Evolutionary conservation across 2,113 vertebrate genomes (phyloP).

Genomic region (Astur gentilis): DNA sequence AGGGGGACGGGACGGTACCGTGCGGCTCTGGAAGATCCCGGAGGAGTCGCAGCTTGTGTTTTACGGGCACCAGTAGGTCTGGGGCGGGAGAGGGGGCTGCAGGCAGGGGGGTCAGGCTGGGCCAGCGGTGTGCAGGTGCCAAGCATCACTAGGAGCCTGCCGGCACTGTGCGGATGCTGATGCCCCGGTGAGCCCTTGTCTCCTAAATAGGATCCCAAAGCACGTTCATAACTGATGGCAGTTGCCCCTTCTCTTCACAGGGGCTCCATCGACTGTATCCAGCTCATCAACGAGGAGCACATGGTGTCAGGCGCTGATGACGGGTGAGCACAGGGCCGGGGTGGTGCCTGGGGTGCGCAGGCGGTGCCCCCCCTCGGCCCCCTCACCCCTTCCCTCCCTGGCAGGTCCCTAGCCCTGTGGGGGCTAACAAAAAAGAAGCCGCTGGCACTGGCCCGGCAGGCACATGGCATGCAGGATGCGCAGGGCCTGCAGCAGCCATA

Average conservation of each 20-base stretch:
- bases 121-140: too few relatives aligned
- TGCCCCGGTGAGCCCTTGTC: rapidly evolving
- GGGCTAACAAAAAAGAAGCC: too few relatives aligned
- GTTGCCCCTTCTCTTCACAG: conserved; percentile 53
- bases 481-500: neutral
- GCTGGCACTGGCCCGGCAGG: too few relatives aligned
- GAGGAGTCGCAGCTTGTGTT: conserved; percentile 97
- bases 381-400: neutral
- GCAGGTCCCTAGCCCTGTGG: too few relatives aligned
- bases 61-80: conserved; percentile 89
- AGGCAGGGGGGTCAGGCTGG: too few relatives aligned
- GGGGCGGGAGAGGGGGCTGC: neutral
- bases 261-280: neutral
- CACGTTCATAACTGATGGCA: rapidly evolving
- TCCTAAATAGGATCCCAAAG: neutral
- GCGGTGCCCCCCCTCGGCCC: neutral
- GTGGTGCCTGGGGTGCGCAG: too few relatives aligned
- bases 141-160: neutral
- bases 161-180: neutral
- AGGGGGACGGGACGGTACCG: conserved; percentile 86
- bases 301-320: too few relatives aligned
- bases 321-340: too few relatives aligned
- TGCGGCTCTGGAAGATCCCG: conserved; percentile 94
- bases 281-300: too few relatives aligned
- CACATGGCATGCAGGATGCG: neutral